These are phyloP conservation scores for Siniperca undulata DNA, from an alignment of 2,797 vertebrate species.

Conservation along the genomic window DNA sequence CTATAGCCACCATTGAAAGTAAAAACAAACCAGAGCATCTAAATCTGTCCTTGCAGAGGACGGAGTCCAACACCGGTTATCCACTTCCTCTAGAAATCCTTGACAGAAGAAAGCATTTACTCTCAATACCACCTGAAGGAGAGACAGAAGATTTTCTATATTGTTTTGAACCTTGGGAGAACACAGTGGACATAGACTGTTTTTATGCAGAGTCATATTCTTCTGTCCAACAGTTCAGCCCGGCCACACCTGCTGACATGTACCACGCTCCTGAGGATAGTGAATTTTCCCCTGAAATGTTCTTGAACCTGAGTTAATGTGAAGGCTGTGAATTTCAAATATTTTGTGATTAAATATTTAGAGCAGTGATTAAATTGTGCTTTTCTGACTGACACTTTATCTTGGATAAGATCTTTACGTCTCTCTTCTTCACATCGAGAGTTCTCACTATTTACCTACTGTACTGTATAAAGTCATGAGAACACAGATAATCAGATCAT, in stretches of 20 bases:
- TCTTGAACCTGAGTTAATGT: too few relatives aligned
- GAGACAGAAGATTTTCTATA: fast-evolving
- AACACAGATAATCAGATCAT: background rate
- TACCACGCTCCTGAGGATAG: background rate
- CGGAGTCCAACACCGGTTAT: background rate
- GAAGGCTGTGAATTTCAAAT: background rate
- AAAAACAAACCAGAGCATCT: background rate
- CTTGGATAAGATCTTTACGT: background rate
- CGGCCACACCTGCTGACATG: background rate
- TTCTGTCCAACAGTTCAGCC: background rate
- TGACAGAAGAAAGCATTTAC: background rate
- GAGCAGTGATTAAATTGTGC: background rate
- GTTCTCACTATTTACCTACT: too few relatives aligned
- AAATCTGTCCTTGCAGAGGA: background rate
- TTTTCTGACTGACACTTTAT: background rate
- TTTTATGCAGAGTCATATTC: fast-evolving
- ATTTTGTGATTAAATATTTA: constrained; percentile 3
- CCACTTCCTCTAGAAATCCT: background rate
- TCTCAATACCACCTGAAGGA: background rate
- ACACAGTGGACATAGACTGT: background rate
- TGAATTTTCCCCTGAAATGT: too few relatives aligned
- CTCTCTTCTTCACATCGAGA: background rate
- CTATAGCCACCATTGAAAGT: background rate
- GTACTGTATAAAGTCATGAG: background rate
- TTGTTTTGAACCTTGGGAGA: background rate